Base-by-base conservation (phyloP, 2,888 invertebrate genomes). In the Habroteleia sp. region DNA sequence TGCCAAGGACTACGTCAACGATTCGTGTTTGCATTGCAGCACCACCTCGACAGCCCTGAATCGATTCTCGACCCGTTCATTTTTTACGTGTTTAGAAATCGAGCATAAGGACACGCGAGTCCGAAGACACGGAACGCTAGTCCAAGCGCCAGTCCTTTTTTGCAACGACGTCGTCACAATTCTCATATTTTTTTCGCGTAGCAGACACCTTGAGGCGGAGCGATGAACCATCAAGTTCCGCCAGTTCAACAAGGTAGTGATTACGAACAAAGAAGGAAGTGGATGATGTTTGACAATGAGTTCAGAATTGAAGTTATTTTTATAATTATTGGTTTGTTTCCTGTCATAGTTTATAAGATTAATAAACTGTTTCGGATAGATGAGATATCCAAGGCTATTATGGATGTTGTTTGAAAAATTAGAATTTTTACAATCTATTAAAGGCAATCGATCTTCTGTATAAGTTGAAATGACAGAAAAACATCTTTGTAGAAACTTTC, bases 51-150 rank as follows among this genome's bases (percentile, higher is more conserved):
- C 75, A 80, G 76, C 81, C 81, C 81, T 82, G 82, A 78, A 42
- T 76, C 81, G 80, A 80, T 73, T 79, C 81, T 78, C 82, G 79
- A 80, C 75, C 77, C 69, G 72, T 37, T 39, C 13, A 31, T 81
- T 85, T 83, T 82, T 84, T 82, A 79, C 76, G 48, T 71, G 77
- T 84, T 86, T 85, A 85, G 87, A 87, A 87, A 87, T 87, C 87
- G 80, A 80, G 81, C 80, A 58, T 85, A 85, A 87, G 85, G 87
- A 83, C 86, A 80, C 73, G 74, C 74, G 72, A 77, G 58, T 74
- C 62, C 62, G 50, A 76, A 62, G 71, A 77, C 75, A 75, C 74
- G 65, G 68, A 69, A 58, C 63, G 42, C 48, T 58, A 48, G 35
- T 52, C 58, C 50, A 46, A 42, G 31, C 29, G 14, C 17, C 14